A percentile compares a stretch with the other conserved stretches of the same genome.
These are phyloP conservation scores for Sminthopsis crassicaudata DNA, from an alignment of 2,113 vertebrate species.

Conservation along the genomic window DNA sequence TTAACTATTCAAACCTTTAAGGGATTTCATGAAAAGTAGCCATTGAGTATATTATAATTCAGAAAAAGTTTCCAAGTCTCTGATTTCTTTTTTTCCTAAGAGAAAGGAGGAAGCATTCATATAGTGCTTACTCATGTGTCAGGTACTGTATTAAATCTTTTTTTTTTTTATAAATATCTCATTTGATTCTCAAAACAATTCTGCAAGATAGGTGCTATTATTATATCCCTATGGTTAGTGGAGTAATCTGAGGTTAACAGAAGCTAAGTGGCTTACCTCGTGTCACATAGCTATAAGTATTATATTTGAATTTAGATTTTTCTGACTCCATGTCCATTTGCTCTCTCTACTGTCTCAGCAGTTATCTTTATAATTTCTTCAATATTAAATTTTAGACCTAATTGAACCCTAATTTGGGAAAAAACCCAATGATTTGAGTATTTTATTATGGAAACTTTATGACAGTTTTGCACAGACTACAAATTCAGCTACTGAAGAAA, in stretches of 20 bases:
- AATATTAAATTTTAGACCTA: not conserved
- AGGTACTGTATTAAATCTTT: not conserved
- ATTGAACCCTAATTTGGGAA: not conserved
- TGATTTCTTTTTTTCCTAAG: not conserved
- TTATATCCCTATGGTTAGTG: not conserved
- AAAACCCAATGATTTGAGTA: not conserved
- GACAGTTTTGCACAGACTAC: not conserved
- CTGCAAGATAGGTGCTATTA: not conserved
- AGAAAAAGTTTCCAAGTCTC: not conserved
- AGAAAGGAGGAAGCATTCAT: not conserved
- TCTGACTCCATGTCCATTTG: not conserved
- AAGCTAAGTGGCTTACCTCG: not conserved
- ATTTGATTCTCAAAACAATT: not conserved
- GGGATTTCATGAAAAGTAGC: not conserved
- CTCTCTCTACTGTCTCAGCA: not conserved
- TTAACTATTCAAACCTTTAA: constrained; percentile 19
- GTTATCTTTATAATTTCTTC: not conserved
- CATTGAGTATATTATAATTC: not conserved
- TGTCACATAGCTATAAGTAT: not conserved
- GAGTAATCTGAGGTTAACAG: not conserved
- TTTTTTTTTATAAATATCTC: not conserved
- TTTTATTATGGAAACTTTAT: not conserved
- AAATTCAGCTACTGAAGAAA: not conserved
- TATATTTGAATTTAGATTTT: not conserved
- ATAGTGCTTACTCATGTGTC: not conserved